These are phyloP conservation scores for Smithornis capensis DNA, from an alignment of 2,113 vertebrate species.

Conservation along the genomic window DNA sequence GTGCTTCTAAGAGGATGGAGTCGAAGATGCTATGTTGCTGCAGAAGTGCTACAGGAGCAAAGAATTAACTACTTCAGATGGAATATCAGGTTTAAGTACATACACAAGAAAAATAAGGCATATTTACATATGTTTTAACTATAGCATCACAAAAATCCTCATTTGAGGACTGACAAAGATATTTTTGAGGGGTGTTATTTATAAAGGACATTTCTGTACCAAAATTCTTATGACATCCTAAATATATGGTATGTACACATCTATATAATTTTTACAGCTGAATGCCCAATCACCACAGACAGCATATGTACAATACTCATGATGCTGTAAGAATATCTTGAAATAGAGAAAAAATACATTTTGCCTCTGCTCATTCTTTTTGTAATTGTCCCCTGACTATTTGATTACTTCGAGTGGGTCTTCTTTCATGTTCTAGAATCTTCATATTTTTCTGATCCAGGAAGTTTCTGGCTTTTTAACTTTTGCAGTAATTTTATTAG, in stretches of 20 bases:
- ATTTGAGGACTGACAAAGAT: background rate
- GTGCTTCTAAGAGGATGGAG: background rate
- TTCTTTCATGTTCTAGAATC: background rate
- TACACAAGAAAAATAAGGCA: background rate
- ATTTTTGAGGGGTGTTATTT: background rate
- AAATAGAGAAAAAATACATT: slow-evolving; percentile 22
- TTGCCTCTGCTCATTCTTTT: background rate
- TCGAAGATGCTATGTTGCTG: background rate
- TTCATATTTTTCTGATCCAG: background rate
- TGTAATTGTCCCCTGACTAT: background rate
- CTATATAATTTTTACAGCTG: background rate
- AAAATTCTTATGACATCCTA: background rate
- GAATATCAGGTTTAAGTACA: background rate
- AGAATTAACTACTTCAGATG: background rate
- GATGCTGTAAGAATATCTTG: background rate
- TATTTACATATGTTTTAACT: background rate
- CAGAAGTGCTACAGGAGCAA: background rate
- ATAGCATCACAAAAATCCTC: background rate
- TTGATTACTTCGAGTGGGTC: background rate
- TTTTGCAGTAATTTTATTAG: background rate
- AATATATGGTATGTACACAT: background rate
- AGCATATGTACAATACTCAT: background rate
- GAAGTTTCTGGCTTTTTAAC: background rate
- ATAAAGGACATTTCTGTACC: background rate
- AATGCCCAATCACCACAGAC: background rate